phyloP scores from a whole-genome alignment of 2,113 vertebrate genomes.

The Gila orcuttii region DNA sequence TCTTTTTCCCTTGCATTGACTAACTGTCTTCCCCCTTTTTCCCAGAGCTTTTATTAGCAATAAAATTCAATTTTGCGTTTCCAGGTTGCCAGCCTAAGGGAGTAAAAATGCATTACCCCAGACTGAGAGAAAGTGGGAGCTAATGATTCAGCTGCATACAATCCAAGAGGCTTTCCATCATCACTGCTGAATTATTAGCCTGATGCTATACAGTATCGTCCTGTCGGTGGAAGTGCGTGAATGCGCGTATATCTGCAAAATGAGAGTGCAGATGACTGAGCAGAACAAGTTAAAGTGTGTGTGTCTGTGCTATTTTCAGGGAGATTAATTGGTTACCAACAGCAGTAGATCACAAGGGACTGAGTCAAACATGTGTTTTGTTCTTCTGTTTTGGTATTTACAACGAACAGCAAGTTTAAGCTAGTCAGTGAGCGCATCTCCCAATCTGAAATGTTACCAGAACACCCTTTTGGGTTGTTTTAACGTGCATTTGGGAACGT shows the following conservation, averaged over 20 bases:
- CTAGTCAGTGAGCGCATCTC: background rate
- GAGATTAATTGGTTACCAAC: background rate
- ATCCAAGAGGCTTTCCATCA: slow-evolving; percentile 58
- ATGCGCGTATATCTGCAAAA: background rate
- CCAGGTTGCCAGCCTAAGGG: slow-evolving; percentile 55
- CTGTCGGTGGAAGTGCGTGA: slow-evolving; percentile 16
- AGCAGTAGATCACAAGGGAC: slow-evolving; percentile 3
- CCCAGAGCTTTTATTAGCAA: slow-evolving; percentile 59
- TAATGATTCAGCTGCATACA: slow-evolving; percentile 63
- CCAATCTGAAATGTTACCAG: background rate
- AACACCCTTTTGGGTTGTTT: background rate
- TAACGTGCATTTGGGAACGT: background rate
- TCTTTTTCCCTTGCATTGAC: slow-evolving; percentile 47
- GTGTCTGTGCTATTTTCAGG: slow-evolving; percentile 8
- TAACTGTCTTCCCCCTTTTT: slow-evolving; percentile 45
- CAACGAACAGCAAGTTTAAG: background rate
- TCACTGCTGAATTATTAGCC: slow-evolving; percentile 42
- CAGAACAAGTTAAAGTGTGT: background rate
- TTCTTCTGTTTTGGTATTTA: background rate
- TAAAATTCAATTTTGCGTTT: slow-evolving; percentile 58
- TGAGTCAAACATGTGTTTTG: background rate
- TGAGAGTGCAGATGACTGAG: background rate
- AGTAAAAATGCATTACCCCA: slow-evolving; percentile 54
- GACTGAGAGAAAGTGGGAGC: slow-evolving; percentile 54
- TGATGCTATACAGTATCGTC: slow-evolving; percentile 37